Percentiles rank a stretch among this genome's conserved stretches.
Evolutionary conservation across 2,113 vertebrate species (phyloP).

Genomic region (Notothenia rossii): DNA sequence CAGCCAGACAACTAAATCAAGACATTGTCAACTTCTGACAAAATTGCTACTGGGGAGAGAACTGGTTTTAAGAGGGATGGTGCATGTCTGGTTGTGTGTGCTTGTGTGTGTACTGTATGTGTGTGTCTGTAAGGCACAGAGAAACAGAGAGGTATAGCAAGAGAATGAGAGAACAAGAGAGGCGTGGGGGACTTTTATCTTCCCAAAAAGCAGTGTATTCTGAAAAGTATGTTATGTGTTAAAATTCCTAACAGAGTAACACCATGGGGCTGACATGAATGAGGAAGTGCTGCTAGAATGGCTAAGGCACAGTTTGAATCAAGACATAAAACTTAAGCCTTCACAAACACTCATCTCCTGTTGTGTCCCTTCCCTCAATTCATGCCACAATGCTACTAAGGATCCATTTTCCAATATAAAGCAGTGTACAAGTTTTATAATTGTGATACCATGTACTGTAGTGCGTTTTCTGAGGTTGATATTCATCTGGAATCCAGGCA

Average conservation of each 20-base stretch:
- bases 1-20: slow-evolving; percentile 99
- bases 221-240: slow-evolving; percentile 46
- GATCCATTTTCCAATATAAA: slow-evolving; percentile 51
- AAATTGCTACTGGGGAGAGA: slow-evolving; percentile 94
- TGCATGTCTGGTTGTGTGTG: slow-evolving; percentile 63
- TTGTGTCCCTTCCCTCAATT: slow-evolving; percentile 17
- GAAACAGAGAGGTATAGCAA: slow-evolving; percentile 38
- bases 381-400: slow-evolving; percentile 8
- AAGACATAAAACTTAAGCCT: slow-evolving; percentile 54
- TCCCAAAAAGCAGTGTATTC: slow-evolving; percentile 74
- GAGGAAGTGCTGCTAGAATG: slow-evolving; percentile 64
- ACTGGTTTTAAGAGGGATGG: slow-evolving; percentile 83
- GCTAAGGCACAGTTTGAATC: slow-evolving; percentile 52
- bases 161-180: slow-evolving; percentile 49
- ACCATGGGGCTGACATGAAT: slow-evolving; percentile 67
- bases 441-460: slow-evolving; percentile 16
- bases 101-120: slow-evolving; percentile 30
- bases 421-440: slow-evolving; percentile 29
- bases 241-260: slow-evolving; percentile 63
- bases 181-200: slow-evolving; percentile 55
- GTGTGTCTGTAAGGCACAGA: slow-evolving; percentile 46
- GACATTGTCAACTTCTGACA: slow-evolving; percentile 99
- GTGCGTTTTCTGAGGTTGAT: background rate
- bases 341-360: slow-evolving; percentile 48
- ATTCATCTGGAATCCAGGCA: slow-evolving; percentile 10